Conservation (phyloP, 2,797 vertebrate species). For the Rhabdophis nuchalis region DNA sequence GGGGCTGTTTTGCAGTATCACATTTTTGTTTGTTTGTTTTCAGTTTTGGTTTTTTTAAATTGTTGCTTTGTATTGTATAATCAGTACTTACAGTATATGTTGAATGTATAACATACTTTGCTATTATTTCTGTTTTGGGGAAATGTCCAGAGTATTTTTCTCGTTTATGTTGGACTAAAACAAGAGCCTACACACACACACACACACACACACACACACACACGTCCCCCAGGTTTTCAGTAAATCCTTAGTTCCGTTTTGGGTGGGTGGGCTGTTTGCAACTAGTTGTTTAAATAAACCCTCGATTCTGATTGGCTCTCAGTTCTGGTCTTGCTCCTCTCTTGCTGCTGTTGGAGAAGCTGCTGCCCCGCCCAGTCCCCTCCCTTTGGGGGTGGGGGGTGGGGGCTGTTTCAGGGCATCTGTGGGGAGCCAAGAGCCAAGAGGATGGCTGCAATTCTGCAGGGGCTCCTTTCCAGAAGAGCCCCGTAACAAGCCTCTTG, state of each 20-base stretch:
- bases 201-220: no score
- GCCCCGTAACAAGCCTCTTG: neutral
- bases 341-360: neutral
- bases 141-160: slow-evolving; percentile 73
- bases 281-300: slow-evolving; percentile 69
- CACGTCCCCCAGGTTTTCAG: slow-evolving; percentile 47
- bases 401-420: neutral
- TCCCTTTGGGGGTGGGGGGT: no score
- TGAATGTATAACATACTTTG: slow-evolving; percentile 79
- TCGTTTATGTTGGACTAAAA: slow-evolving; percentile 87
- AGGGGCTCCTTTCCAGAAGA: neutral
- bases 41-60: slow-evolving; percentile 22
- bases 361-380: neutral
- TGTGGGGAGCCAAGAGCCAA: neutral
- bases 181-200: neutral
- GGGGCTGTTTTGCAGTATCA: slow-evolving; percentile 65
- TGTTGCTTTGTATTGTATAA: slow-evolving; percentile 76
- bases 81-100: slow-evolving; percentile 73
- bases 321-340: slow-evolving; percentile 47
- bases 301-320: slow-evolving; percentile 54
- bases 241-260: slow-evolving; percentile 60
- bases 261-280: slow-evolving; percentile 48
- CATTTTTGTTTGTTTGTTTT: slow-evolving; percentile 44
- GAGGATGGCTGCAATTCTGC: neutral
- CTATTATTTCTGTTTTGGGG: slow-evolving; percentile 74